A percentile compares a stretch with the other conserved stretches of the same genome.
Evolutionary conservation across 2,888 invertebrate genomes (phyloP).

Genomic region (Cyrtodaria siliqua): DNA sequence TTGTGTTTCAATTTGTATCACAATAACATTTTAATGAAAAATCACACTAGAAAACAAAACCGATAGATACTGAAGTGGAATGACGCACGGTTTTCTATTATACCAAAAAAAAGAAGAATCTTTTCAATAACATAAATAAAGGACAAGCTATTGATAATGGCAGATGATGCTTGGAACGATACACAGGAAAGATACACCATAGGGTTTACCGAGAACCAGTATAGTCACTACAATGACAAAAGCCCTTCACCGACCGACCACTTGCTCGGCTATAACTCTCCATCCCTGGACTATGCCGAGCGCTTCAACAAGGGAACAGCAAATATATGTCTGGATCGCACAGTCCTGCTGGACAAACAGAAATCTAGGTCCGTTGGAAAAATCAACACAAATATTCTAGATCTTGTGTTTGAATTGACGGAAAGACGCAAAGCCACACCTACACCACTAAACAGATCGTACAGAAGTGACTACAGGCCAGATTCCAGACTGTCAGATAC

Average conservation of each 20-base stretch:
- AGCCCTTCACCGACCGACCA: constrained; percentile 48
- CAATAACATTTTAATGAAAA: too few relatives aligned
- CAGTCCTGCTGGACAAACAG: constrained; percentile 35
- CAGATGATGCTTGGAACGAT: neutral
- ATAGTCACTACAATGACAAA: constrained; percentile 14
- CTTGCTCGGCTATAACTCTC: constrained; percentile 30
- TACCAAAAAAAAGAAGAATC: too few relatives aligned
- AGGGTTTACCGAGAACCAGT: constrained; percentile 61
- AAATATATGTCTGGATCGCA: constrained; percentile 34
- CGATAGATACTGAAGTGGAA: too few relatives aligned
- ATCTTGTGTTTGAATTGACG: constrained; percentile 53
- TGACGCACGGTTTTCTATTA: too few relatives aligned
- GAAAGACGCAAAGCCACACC: constrained; percentile 39
- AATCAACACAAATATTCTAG: constrained; percentile 46
- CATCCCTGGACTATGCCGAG: constrained; percentile 51
- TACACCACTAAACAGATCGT: constrained; percentile 28
- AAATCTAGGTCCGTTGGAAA: constrained; percentile 35
- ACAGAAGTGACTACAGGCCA: constrained; percentile 6
- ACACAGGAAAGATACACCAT: constrained; percentile 46
- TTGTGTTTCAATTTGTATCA: too few relatives aligned
- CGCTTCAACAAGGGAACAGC: constrained; percentile 46
- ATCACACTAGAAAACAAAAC: too few relatives aligned
- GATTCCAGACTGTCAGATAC: constrained; percentile 30
- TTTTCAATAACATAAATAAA: too few relatives aligned
- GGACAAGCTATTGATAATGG: constrained; percentile 12